Percentiles rank a stretch among this genome's conserved stretches.
Evolutionary conservation across 1,140 invertebrate genomes (phyloP).

Genomic region (Habropoda laboriosa): DNA sequence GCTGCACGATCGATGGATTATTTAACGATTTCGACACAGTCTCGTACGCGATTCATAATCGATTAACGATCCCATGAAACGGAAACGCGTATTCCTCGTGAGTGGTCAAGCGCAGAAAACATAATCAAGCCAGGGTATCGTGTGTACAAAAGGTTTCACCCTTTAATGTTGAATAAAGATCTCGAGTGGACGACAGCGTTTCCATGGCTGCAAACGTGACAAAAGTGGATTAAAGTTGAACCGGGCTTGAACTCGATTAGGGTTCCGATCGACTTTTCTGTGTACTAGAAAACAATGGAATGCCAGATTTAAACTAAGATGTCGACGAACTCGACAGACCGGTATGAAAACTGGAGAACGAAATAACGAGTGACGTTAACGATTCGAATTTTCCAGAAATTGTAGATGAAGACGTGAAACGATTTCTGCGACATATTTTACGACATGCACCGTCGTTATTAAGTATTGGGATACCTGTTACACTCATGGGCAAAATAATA

Average conservation of each 20-base stretch:
- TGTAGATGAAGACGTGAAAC: not conserved
- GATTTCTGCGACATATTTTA: too few relatives aligned
- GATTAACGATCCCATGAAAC: not conserved
- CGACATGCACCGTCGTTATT: too few relatives aligned
- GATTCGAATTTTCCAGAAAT: not conserved
- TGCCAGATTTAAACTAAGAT: not conserved
- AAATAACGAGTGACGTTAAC: not conserved
- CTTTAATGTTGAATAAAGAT: not conserved
- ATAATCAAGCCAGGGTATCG: not conserved
- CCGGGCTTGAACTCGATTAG: constrained; percentile 19
- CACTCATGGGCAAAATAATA: too few relatives aligned
- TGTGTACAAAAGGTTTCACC: not conserved
- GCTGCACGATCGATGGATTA: too few relatives aligned
- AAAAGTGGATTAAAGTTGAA: constrained; percentile 34
- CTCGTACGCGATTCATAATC: not conserved
- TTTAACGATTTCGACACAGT: constrained; percentile 3
- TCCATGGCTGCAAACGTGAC: constrained; percentile 17
- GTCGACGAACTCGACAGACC: not conserved
- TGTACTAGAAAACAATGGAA: not conserved
- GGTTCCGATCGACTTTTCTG: not conserved
- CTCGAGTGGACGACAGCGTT: not conserved
- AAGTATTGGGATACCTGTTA: too few relatives aligned
- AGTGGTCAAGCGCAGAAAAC: not conserved
- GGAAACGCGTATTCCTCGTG: not conserved
- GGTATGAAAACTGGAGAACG: not conserved